Evolutionary conservation across 2,113 vertebrate genomes (phyloP), one percentile per base, ranked within the genome.

Genomic region (Clarias batrachus): DNA sequence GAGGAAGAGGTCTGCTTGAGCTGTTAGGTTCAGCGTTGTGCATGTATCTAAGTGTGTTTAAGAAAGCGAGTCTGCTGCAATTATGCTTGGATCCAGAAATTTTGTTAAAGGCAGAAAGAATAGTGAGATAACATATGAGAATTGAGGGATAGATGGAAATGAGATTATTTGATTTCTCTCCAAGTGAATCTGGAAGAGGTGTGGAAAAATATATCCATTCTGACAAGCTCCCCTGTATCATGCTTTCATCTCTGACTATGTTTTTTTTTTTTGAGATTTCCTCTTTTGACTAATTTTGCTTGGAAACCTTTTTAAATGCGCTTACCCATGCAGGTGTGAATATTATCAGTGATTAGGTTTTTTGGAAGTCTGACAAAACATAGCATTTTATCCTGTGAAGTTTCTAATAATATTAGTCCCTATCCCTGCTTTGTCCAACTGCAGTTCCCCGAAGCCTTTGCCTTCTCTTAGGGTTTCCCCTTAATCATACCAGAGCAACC

Each of bases 81-180:
- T 85, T 85, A 79, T 52, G 68, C 66, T 73, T 81, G 30, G 81
- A 81, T 68, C 27, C 33, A 78, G 57, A 19, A 48, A 63, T 59
- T 80, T 80, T 12, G 11, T 68, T 59, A 59, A 63, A 13, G 57
- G 30, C 62, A 79, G 74, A 37, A 27, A 57, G 74, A 79, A 70
- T 65, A 89, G 87, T 25, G 10, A 52, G 83, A 65, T 81, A 88
- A 41, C 78, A 62, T 59, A 62, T 41, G 57, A 81, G 78, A 41
- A 62, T 30, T 81, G 57, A 62, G 2, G 19, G 76, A 25, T 68
- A 41, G 33, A 93, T 92, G 90, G 87, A 87, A 89, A 90, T 90
- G 21, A 86, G 83, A 82, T 82, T 89, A 88, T 92, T 85, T 85
- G 82, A 88, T 89, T 85, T 81, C 88, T 89, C 84, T 65, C 74